Conservation (phyloP, 1,140 invertebrate genomes). For the Zophobas morio region DNA sequence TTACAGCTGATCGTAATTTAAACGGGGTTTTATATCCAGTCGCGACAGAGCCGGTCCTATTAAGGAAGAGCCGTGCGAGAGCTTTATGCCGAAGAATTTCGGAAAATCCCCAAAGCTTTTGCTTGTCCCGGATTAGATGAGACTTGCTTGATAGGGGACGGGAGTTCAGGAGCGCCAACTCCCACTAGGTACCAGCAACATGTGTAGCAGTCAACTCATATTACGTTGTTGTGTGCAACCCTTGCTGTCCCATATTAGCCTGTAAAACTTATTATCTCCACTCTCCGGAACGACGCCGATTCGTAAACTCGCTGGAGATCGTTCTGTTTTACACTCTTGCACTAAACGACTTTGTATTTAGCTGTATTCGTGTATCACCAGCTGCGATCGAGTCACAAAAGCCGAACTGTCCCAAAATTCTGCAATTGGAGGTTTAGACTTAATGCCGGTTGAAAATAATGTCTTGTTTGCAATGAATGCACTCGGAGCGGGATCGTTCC, state of each 20-base stretch:
- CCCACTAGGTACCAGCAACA: conserved; percentile 54
- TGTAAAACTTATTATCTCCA: conserved; percentile 52
- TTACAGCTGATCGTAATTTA: conserved; percentile 56
- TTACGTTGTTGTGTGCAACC: conserved; percentile 47
- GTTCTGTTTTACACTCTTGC: conserved; percentile 6
- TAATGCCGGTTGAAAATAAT: conserved; percentile 1
- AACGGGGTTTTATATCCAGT: conserved; percentile 55
- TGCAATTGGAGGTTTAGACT: neutral
- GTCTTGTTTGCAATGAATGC: conserved; percentile 37
- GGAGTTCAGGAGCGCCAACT: conserved; percentile 30
- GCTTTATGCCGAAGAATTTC: conserved; percentile 56
- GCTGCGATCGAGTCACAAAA: neutral
- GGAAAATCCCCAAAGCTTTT: conserved; percentile 56
- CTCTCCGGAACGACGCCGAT: conserved; percentile 45
- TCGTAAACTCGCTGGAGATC: neutral
- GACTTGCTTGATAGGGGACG: conserved; percentile 52
- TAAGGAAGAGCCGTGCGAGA: conserved; percentile 49
- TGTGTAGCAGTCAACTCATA: conserved; percentile 54
- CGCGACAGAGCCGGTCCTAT: conserved; percentile 52
- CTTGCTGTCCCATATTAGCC: conserved; percentile 51
- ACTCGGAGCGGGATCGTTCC: neutral
- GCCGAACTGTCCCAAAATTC: no score
- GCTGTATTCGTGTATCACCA: neutral
- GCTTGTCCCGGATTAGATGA: conserved; percentile 56
- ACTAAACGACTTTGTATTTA: neutral